Base-by-base conservation (phyloP, 2,113 vertebrate genomes). In the Natator depressus region DNA sequence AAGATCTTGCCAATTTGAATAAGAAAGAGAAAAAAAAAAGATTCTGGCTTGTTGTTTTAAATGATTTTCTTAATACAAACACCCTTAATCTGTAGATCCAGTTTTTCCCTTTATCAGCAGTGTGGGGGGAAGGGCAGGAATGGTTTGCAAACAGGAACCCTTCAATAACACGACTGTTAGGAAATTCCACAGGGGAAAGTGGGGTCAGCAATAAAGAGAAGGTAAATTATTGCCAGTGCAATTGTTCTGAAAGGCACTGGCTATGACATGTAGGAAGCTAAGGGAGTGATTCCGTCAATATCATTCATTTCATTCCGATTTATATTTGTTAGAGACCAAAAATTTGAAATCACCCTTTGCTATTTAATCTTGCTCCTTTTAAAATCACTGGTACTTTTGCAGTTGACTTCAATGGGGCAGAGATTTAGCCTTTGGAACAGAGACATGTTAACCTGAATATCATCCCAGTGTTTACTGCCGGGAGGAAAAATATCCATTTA, bases 371-470 rank as follows among this genome's bases (percentile, higher is more conserved):
- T 53, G 54, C 53, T 69, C 20, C 0, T 12, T 51, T 4, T 31
- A 11, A 27, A 10, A 10, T 1, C 25, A 4, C 46, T n/a, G 3
- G 2, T 27, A 1, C 0, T 10, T 38, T 47, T 4, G 19, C 42
- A 25, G 6, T 14, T 0, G 0, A 1, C 29, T 65, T 62, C 6
- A 22, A 1, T 46, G 79, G 89, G 72, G 1, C 84, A 42, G 1
- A 51, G 54, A 1, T 35, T 59, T 0, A 0, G 38, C 65, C 0
- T 0, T 14, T 50, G 46, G 57, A 35, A 0, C 0, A 1, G 51
- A 38, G 47, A 59, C 47, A 10, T 1, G 0, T 8, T 49, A 10
- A 1, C 0, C 7, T 65, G 72, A 25, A 54, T 53, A 53, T 11
- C 1, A 0, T 80, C 62, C 22, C 14, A 3, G 53, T 55, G 46